Percentiles rank a stretch among this genome's conserved stretches.
phyloP scores from a whole-genome alignment of 2,888 invertebrate genomes.

The Cosmopolites sordidus region DNA sequence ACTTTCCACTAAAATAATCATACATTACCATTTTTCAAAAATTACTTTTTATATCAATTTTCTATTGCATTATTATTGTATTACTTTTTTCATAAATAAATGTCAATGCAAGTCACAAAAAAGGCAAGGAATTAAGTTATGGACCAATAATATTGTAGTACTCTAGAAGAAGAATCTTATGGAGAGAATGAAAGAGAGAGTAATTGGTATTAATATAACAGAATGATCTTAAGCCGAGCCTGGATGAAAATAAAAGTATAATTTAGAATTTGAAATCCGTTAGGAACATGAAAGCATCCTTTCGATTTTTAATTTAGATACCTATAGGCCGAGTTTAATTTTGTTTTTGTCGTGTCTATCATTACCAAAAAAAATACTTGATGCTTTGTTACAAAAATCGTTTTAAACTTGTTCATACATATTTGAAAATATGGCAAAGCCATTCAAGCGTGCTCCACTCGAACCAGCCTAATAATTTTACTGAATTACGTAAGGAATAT shows the following conservation, averaged over 20 bases:
- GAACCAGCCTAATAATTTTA: conserved; percentile 10
- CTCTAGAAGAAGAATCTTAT: no score
- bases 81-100: no score
- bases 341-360: conserved; percentile 7
- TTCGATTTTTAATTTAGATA: conserved; percentile 17
- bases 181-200: no score
- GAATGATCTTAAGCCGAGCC: background rate
- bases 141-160: no score
- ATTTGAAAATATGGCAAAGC: conserved; percentile 9
- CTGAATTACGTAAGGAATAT: conserved; percentile 7
- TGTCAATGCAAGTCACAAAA: no score
- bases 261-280: conserved; percentile 9
- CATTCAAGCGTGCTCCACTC: conserved; percentile 12
- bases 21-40: no score
- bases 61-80: no score
- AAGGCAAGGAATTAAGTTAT: no score
- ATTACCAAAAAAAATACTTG: background rate
- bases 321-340: conserved; percentile 11
- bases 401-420: conserved; percentile 4
- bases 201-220: no score
- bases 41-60: no score
- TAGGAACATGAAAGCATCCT: conserved; percentile 7
- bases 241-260: background rate
- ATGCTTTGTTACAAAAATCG: background rate
- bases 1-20: no score